These are phyloP conservation scores for Vidua chalybeata DNA, from an alignment of 2,113 vertebrate species.

Conservation along the genomic window DNA sequence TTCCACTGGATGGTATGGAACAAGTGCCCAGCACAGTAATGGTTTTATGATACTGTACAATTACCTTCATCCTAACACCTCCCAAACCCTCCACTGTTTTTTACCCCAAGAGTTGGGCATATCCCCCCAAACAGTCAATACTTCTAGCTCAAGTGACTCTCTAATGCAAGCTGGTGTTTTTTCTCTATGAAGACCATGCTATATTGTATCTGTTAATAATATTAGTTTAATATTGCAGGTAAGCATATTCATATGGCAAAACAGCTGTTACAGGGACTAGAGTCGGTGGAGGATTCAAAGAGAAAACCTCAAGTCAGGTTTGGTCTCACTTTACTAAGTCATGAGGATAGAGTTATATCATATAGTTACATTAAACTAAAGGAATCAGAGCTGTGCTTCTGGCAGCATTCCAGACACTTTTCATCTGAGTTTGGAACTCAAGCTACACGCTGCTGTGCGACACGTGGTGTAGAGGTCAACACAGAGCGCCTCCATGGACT, in stretches of 20 bases:
- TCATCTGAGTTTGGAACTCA: not conserved
- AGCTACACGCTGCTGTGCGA: not conserved
- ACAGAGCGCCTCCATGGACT: fast-evolving
- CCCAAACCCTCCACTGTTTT: not conserved
- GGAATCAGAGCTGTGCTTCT: not conserved
- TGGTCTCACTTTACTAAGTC: not conserved
- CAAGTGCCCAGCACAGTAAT: not conserved
- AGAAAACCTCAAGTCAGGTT: not conserved
- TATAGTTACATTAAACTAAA: not conserved
- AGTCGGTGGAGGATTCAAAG: not conserved
- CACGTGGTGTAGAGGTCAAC: not conserved
- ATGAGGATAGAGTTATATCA: fast-evolving
- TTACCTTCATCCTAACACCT: not conserved
- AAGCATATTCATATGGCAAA: not conserved
- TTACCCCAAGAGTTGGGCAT: not conserved
- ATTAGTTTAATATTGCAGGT: not conserved
- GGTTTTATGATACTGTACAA: not conserved
- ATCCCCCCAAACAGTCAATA: not conserved
- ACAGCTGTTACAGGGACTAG: not conserved
- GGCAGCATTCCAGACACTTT: not conserved
- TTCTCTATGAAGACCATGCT: not conserved
- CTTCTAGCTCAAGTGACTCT: not conserved
- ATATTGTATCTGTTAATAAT: not conserved
- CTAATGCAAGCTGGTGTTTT: not conserved
- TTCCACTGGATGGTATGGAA: not conserved